Base-by-base conservation (phyloP, 2,113 vertebrate species). In the Orthochromis indermauri region DNA sequence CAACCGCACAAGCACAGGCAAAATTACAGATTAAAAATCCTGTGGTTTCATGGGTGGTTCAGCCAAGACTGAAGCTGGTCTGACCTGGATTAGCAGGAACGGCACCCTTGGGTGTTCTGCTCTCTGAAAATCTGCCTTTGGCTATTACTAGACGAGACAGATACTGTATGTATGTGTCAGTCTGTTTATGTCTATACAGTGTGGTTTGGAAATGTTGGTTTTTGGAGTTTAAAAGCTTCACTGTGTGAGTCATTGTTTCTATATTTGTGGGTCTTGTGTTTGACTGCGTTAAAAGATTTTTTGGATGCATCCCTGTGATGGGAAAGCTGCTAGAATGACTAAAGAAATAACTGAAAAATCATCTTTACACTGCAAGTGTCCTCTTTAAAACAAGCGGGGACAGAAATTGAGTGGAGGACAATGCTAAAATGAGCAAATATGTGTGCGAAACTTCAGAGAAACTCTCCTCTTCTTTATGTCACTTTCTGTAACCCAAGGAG, bases 41-140 rank as follows among this genome's bases (percentile, higher is more conserved):
- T 86, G 84, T 26, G 35, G 87, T 87, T 91, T 93, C n/a, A 81
- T 35, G 51, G 35, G 82, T 45, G 28, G 31, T 19, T 82, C 49
- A 14, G 82, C 40, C 49, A 85, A 90, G 63, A 73, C 7, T 81
- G 35, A 88, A 94, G 94, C 90, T 89, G 79, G 81, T 86, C 86
- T 91, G 79, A 92, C 88, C 88, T 82, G 90, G 91, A 92, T 92
- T 86, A 88, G 57, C 90, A 90, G 61, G 88, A 90, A 86, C 71
- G 35, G 81, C 90, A 89, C 76, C 84, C 81, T 89, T 91, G 92
- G 92, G 91, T 8, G 89, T 92, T 91, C 89, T 85, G 88, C 73
- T 85, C 81, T 71, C 78, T 73, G 42, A 68, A 86, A 86, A 91
- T 93, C 83, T 89, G 86, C 88, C 55, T 85, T 21, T 14, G 35